phyloP scores from a whole-genome alignment of 2,888 invertebrate genomes.

The Craniophora ligustri region DNA sequence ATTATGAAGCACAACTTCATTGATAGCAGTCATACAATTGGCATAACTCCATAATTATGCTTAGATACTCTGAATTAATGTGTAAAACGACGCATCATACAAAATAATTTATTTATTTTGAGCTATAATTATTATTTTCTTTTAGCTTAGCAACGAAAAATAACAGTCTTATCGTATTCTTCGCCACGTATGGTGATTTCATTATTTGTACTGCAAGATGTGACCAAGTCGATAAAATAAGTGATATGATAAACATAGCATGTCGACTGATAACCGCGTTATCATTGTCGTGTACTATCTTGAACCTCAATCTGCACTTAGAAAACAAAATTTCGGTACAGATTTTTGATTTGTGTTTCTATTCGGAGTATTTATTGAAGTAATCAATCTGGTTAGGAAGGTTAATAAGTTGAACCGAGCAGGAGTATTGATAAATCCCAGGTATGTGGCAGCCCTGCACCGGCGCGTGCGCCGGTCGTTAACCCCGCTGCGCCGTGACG shows the following conservation, averaged over 20 bases:
- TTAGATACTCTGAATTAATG: too few relatives aligned
- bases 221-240: too few relatives aligned
- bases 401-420: constrained; percentile 2
- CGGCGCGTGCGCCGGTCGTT: constrained; percentile 64
- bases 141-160: not conserved
- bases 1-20: too few relatives aligned
- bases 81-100: too few relatives aligned
- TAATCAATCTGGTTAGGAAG: not conserved
- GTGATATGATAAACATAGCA: not conserved
- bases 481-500: constrained; percentile 83
- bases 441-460: constrained; percentile 56
- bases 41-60: too few relatives aligned
- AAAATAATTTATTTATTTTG: too few relatives aligned
- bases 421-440: constrained; percentile 4
- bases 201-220: not conserved
- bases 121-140: too few relatives aligned
- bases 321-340: too few relatives aligned
- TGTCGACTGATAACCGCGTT: not conserved
- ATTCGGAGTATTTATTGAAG: not conserved
- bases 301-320: not conserved
- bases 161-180: not conserved
- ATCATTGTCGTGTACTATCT: not conserved
- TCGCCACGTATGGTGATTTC: not conserved
- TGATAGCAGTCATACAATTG: too few relatives aligned
- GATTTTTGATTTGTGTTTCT: too few relatives aligned